phyloP scores from a whole-genome alignment of 2,888 invertebrate species.

The Euplexia lucipara region DNA sequence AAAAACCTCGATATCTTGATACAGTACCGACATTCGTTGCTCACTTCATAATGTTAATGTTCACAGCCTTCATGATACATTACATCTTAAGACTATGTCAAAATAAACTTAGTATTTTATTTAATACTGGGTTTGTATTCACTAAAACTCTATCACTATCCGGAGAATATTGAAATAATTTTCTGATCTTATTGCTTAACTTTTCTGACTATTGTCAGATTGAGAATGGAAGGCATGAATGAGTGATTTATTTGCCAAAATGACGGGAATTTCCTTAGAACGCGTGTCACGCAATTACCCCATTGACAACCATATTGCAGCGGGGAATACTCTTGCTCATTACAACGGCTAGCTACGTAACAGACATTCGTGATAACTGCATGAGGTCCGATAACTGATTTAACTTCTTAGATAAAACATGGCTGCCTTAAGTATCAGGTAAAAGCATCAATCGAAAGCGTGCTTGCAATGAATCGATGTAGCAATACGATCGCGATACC shows the following conservation, averaged over 20 bases:
- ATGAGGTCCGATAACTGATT: background rate
- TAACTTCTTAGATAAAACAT: constrained; percentile 20
- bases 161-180: too few relatives aligned
- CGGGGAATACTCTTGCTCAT: background rate
- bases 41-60: background rate
- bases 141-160: too few relatives aligned
- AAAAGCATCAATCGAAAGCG: constrained; percentile 67
- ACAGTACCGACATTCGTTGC: background rate
- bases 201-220: too few relatives aligned
- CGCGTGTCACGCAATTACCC: too few relatives aligned
- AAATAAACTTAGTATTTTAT: background rate
- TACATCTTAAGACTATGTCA: background rate
- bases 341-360: background rate
- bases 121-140: too few relatives aligned
- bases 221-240: too few relatives aligned
- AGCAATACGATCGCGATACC: constrained; percentile 61
- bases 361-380: constrained; percentile 1
- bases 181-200: too few relatives aligned
- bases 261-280: too few relatives aligned
- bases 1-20: background rate
- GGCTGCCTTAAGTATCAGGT: constrained; percentile 55
- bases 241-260: too few relatives aligned
- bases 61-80: background rate
- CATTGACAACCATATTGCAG: background rate
- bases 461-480: constrained; percentile 66